Evolutionary conservation across 2,797 vertebrate species (phyloP).

Genomic region (Macropodus opercularis): DNA sequence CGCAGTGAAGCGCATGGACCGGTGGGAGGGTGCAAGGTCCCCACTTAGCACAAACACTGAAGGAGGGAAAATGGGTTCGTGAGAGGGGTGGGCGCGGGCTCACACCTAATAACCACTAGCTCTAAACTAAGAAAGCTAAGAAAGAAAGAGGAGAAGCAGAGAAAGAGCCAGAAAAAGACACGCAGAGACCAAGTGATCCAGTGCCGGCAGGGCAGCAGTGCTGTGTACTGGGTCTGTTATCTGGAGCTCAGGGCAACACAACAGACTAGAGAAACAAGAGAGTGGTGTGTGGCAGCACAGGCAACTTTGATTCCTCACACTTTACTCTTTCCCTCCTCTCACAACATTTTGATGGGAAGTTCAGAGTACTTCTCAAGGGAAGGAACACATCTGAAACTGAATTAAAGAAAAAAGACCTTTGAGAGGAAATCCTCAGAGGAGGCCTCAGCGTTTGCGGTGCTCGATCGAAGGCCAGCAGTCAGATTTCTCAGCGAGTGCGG

Average conservation of each 20-base stretch:
- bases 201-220: constrained; percentile 17
- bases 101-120: constrained; percentile 66
- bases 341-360: constrained; percentile 40
- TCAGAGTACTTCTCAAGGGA: constrained; percentile 41
- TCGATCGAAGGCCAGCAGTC: constrained; percentile 7
- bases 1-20: constrained; percentile 64
- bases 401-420: constrained; percentile 44
- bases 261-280: constrained; percentile 21
- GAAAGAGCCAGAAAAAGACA: constrained; percentile 12
- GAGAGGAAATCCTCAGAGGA: constrained; percentile 44
- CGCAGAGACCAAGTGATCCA: constrained; percentile 31
- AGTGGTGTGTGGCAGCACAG: constrained; percentile 2
- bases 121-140: constrained; percentile 32
- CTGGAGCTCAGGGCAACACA: constrained; percentile 19
- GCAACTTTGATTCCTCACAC: constrained; percentile 37
- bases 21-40: constrained; percentile 73
- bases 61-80: constrained; percentile 60
- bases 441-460: constrained; percentile 15
- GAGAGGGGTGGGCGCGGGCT: constrained; percentile 43
- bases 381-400: constrained; percentile 48
- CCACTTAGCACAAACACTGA: constrained; percentile 73
- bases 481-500: constrained; percentile 8
- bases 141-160: constrained; percentile 23
- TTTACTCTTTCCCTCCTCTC: constrained; percentile 15
- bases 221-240: constrained; percentile 19